Conservation (phyloP, 2,888 invertebrate species). For the Petrolisthes manimaculis region DNA sequence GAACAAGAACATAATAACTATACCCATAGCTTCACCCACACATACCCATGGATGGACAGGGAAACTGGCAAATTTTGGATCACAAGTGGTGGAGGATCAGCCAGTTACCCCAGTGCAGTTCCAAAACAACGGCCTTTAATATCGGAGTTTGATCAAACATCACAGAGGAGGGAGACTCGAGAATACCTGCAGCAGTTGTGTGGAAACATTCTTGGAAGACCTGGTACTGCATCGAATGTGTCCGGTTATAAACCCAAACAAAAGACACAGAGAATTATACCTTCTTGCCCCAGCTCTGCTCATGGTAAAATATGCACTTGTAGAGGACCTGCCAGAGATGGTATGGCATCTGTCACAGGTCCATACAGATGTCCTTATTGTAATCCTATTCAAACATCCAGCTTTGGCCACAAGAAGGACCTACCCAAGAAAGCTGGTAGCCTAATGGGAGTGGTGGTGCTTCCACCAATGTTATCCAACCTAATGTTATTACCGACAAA, state of each 20-base stretch:
- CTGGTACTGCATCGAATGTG: not conserved
- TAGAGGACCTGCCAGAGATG: not conserved
- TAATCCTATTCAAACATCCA: constrained; percentile 50
- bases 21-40: not conserved
- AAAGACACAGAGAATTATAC: constrained; percentile 12
- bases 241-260: constrained; percentile 21
- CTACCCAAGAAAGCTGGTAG: constrained; percentile 4
- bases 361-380: constrained; percentile 58
- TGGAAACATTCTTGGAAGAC: not conserved
- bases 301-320: constrained; percentile 32
- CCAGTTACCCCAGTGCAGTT: not conserved
- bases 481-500: not conserved
- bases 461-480: not conserved
- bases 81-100: not conserved
- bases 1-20: not conserved
- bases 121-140: constrained; percentile 14
- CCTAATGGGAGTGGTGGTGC: not conserved
- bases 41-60: not conserved
- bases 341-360: not conserved
- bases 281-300: not conserved
- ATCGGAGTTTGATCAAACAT: constrained; percentile 37
- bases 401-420: constrained; percentile 44
- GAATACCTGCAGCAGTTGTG: constrained; percentile 45
- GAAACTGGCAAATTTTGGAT: not conserved
- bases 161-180: constrained; percentile 43